These are phyloP conservation scores for Pemphigus obesinymphae DNA, from an alignment of 1,140 invertebrate genomes.

Conservation along the genomic window DNA sequence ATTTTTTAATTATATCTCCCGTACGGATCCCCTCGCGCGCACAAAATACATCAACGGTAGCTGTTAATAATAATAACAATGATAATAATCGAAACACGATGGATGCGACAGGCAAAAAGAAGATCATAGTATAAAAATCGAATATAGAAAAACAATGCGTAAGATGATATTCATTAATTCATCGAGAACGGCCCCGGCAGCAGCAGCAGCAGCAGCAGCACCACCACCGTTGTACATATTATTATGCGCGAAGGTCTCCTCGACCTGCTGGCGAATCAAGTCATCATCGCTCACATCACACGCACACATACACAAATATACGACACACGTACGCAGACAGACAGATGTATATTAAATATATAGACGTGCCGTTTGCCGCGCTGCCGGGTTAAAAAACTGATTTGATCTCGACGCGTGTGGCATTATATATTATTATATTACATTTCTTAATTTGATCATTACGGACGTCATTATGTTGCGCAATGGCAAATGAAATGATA, in stretches of 20 bases:
- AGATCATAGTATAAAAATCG: not conserved
- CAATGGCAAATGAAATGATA: conserved; percentile 26
- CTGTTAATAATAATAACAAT: conserved; percentile 13
- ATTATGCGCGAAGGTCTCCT: not conserved
- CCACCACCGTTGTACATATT: not conserved
- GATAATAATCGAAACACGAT: not conserved
- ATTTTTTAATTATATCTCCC: conserved; percentile 18
- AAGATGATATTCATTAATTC: conserved; percentile 22
- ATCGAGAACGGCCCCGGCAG: not conserved
- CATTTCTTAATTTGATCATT: conserved; percentile 15
- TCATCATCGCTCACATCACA: not conserved
- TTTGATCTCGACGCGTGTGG: conserved; percentile 35
- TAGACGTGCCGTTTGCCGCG: not conserved
- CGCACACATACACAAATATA: not conserved
- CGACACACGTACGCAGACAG: not conserved
- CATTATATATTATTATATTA: too few relatives aligned
- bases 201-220: not conserved
- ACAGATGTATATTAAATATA: not conserved
- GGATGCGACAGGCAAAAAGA: not conserved
- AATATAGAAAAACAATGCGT: conserved; percentile 1
- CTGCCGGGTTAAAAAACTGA: conserved; percentile 37
- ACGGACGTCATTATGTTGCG: conserved; percentile 20
- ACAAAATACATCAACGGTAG: not conserved
- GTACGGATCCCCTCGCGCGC: not conserved
- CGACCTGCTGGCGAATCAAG: conserved; percentile 18